A percentile compares a stretch with the other conserved stretches of the same genome.
Conservation (phyloP, 2,888 invertebrate species). For the Drosophila longiperda region DNA sequence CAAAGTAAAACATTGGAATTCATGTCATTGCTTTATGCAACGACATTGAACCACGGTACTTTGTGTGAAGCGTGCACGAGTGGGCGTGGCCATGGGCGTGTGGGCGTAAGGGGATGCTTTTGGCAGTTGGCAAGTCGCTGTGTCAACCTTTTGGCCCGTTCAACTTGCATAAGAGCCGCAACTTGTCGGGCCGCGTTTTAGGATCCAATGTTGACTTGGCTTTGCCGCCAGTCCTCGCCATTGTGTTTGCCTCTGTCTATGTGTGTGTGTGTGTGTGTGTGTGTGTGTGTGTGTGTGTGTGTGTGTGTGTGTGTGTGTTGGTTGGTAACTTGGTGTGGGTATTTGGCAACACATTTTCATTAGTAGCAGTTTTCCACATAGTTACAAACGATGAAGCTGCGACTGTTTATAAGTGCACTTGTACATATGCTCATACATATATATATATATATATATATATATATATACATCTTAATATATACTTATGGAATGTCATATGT, state of each 20-base stretch:
- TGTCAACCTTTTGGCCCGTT: conserved; percentile 42
- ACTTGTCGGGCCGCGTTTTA: conserved; percentile 45
- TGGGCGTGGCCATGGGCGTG: background rate
- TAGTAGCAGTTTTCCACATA: conserved; percentile 34
- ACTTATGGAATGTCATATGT: conserved; percentile 32
- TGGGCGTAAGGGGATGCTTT: background rate
- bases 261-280: background rate
- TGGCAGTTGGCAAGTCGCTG: conserved; percentile 6
- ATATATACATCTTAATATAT: background rate
- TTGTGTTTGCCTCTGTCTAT: conserved; percentile 18
- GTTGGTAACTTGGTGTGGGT: conserved; percentile 8
- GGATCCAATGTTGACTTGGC: conserved; percentile 54
- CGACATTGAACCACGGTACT: conserved; percentile 2
- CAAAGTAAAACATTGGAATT: background rate
- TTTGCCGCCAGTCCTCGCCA: conserved; percentile 51
- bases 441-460: conserved; percentile 2
- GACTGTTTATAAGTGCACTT: background rate
- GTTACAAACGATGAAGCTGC: conserved; percentile 1
- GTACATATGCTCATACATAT: background rate
- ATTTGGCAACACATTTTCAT: conserved; percentile 45
- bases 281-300: background rate
- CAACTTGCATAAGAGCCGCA: conserved; percentile 34
- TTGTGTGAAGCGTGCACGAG: background rate
- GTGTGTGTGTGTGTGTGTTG: background rate
- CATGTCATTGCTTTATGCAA: background rate